Evolutionary conservation across 2,113 vertebrate genomes (phyloP), one percentile per base, ranked within the genome.

Genomic region (Pseudopodoces humilis): DNA sequence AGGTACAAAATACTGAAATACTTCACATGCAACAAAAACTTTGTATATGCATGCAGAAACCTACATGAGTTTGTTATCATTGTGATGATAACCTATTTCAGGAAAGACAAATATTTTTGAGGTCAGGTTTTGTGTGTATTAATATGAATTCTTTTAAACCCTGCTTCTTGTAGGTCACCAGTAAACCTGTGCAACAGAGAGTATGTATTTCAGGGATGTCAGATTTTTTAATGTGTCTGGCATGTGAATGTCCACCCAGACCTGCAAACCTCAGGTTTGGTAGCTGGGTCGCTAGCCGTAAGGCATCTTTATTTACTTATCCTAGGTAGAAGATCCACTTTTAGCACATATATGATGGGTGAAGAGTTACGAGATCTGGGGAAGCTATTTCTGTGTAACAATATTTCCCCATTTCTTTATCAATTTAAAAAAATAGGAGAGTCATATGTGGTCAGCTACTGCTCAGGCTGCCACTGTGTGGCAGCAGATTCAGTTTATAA

Each of bases 401-500:
- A 0, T 53, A 50, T 80, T 86, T 77, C 23, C 39, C 33, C 23
- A 6, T 91, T 92, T 91, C 31, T 80, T 88, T 63, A 37, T 58
- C 33, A 22, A 0, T 80, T 89, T n/a, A 18, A 37, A 43, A 39
- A 83, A 53, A 15, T 16, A n/a, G 65, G 17, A 8, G 21, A 49
- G 50, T 80, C 11, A 1, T 37, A 39, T 3, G 1, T 7, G 3
- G 35, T 33, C 46, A 72, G 27, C 49, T 55, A 0, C 18, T 80
- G 67, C 83, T 77, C 46, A 62, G 70, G 33, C 71, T 62, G 60
- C 94, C 90, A 93, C 76, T 12, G 1, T 77, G 90, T 88, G 92
- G 79, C 71, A 85, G 41, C 27, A 86, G 49, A 55, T 87, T 60
- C 33, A 71, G 30, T 16, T 43, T 89, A 11, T 68, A 58, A 85